Percentiles rank a stretch among this genome's conserved stretches.
phyloP scores from a whole-genome alignment of 2,113 vertebrate genomes.

The Marcusenius ussheri region DNA sequence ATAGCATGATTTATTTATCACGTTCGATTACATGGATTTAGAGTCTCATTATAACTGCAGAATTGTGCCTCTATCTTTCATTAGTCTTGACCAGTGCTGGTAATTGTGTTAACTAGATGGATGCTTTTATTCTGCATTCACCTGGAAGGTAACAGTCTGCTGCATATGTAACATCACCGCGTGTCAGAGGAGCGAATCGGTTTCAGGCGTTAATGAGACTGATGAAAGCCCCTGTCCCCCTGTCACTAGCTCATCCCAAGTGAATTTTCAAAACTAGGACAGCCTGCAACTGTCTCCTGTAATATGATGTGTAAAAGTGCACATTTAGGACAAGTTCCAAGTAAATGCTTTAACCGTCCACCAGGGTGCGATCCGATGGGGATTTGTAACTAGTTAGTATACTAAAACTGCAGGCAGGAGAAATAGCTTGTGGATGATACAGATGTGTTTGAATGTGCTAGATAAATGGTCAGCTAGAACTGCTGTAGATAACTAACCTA shows the following conservation, averaged over 20 bases:
- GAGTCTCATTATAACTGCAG: background rate
- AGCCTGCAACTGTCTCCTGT: background rate
- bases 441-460: background rate
- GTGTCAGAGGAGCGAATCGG: background rate
- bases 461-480: background rate
- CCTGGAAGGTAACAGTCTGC: background rate
- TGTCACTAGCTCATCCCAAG: background rate
- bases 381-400: background rate
- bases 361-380: background rate
- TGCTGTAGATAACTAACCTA: background rate
- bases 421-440: background rate
- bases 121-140: background rate
- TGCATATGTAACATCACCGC: background rate
- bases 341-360: background rate
- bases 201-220: background rate
- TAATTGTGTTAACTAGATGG: background rate
- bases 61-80: background rate
- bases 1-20: background rate
- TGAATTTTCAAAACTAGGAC: background rate
- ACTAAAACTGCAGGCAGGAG: background rate
- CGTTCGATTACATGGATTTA: background rate
- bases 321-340: background rate
- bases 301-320: background rate
- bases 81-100: background rate
- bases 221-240: background rate